Base-by-base conservation (phyloP, 2,797 vertebrate species). In the Mus minutoides region DNA sequence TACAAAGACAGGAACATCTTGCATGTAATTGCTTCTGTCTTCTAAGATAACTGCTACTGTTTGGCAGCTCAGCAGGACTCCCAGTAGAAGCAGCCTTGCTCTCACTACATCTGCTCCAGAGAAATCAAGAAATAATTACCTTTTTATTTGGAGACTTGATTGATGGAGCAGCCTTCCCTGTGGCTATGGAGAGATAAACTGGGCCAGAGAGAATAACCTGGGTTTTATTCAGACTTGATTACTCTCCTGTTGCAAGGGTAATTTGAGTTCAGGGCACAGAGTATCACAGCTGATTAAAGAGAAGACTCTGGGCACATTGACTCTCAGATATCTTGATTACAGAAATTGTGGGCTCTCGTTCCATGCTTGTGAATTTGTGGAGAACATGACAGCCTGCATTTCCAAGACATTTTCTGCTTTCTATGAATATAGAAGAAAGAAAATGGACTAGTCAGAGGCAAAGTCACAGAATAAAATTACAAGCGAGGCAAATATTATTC, bases 61-160 rank as follows among this genome's bases (percentile, higher is more conserved):
- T 95, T 71, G 83, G 75, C 56, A 95, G 75, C 95, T 83, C 95
- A 80, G 92, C 71, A 14, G 92, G 78, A 73, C 54, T 94, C 96
- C 91, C 95, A 26, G 93, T 6, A 90, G 94, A 96, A 87, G 90
- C 90, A 96, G 89, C 94, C 90, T 97, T 89, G 80, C 58, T 95
- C 95, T 96, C 86, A n/a, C 3, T 88, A 90, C 69, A 67, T 84
- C 90, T 89, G 94, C 93, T 92, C 93, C 21, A 13, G 94, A 97
- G 97, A 97, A 96, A 97, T 97, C 94, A 95, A 95, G 94, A 96
- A 97, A 97, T 95, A 97, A 98, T 97, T 95, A 97, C 92, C 96
- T 97, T 96, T 94, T 96, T 96, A 95, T 94, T 96, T 96, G 82
- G 73, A 97, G 92, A 67, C 31, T 80, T 97, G 97, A 97, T 96